A percentile compares a stretch with the other conserved stretches of the same genome.
phyloP scores from a whole-genome alignment of 2,888 invertebrate species.

The Lasioglossum leucozonium region DNA sequence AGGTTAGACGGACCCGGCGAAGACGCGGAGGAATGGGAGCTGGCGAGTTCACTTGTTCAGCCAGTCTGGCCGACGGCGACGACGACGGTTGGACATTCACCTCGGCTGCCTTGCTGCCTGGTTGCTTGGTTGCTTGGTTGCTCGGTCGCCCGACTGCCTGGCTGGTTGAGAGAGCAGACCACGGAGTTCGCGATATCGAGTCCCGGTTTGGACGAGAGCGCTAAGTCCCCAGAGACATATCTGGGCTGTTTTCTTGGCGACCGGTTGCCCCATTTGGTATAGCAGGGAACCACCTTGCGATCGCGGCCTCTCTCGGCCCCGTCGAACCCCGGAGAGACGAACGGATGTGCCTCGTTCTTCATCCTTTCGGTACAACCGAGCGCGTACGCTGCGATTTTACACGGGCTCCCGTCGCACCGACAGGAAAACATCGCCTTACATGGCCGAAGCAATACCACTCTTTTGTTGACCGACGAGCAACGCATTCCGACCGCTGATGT shows the following conservation, averaged over 20 bases:
- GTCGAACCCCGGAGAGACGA: constrained; percentile 61
- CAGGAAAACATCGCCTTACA: constrained; percentile 70
- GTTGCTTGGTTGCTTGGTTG: constrained; percentile 34
- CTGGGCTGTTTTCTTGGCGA: constrained; percentile 80
- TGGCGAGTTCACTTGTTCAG: constrained; percentile 80
- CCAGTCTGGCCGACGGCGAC: constrained; percentile 72
- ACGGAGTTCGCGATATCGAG: constrained; percentile 67
- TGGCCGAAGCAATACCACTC: constrained; percentile 58
- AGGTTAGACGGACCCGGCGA: constrained; percentile 46
- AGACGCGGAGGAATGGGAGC: constrained; percentile 66
- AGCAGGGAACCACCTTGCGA: constrained; percentile 68
- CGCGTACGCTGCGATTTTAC: constrained; percentile 63
- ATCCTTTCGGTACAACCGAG: constrained; percentile 58
- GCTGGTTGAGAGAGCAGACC: constrained; percentile 15
- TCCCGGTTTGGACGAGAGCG: constrained; percentile 76
- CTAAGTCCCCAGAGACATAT: constrained; percentile 80
- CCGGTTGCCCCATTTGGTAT: constrained; percentile 81
- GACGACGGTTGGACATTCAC: constrained; percentile 79
- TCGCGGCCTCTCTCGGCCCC: constrained; percentile 32
- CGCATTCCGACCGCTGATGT: constrained; percentile 29
- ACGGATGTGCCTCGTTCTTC: constrained; percentile 76
- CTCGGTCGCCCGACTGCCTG: constrained; percentile 43
- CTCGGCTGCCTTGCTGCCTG: constrained; percentile 60
- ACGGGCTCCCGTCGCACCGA: constrained; percentile 33
- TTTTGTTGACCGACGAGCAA: constrained; percentile 33